A percentile compares a stretch with the other conserved stretches of the same genome.
These are phyloP conservation scores for Hemaris fuciformis DNA, from an alignment of 2,888 invertebrate genomes.

Conservation along the genomic window DNA sequence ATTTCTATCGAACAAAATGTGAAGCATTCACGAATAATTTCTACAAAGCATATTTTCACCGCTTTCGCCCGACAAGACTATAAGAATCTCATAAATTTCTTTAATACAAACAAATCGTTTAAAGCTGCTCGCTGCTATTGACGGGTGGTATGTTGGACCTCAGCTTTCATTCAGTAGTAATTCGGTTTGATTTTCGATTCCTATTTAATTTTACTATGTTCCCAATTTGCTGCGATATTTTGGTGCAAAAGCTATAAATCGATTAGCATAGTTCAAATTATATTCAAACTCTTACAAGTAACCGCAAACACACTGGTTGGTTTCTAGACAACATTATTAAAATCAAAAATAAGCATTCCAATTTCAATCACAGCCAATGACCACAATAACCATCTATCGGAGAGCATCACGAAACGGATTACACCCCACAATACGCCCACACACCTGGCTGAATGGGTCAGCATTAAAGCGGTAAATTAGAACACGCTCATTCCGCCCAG, in stretches of 20 bases:
- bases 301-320: too few relatives aligned
- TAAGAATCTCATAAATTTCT: neutral
- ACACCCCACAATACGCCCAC: neutral
- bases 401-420: neutral
- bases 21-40: constrained; percentile 10
- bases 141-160: neutral
- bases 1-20: neutral
- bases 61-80: neutral
- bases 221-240: too few relatives aligned
- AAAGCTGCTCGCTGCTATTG: neutral
- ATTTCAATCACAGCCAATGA: neutral
- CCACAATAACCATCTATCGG: neutral
- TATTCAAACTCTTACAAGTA: too few relatives aligned
- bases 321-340: too few relatives aligned
- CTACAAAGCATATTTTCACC: constrained; percentile 1
- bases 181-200: neutral
- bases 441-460: neutral
- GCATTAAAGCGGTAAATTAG: constrained; percentile 17
- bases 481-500: constrained; percentile 20
- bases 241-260: too few relatives aligned
- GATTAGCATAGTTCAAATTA: too few relatives aligned
- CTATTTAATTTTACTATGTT: too few relatives aligned
- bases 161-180: neutral
- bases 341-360: neutral
- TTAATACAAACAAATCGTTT: neutral